These are phyloP conservation scores for Ptychochromis oligacanthus DNA, from an alignment of 2,113 vertebrate genomes.

Conservation along the genomic window DNA sequence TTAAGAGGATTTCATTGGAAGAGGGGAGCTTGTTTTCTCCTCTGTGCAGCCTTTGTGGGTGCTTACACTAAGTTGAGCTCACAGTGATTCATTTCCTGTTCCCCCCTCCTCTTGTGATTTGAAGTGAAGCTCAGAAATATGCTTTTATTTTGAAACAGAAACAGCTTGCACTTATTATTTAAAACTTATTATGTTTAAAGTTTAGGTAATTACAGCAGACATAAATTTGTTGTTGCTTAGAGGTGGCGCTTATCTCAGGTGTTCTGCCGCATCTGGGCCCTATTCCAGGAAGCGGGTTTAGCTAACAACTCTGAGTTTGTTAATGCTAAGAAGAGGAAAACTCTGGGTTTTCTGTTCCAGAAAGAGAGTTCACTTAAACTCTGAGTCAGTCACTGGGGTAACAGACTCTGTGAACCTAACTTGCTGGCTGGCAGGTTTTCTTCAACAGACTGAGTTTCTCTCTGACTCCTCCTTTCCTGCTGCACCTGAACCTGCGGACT, in stretches of 20 bases:
- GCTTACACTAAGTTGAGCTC: not conserved
- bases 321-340: too few relatives aligned
- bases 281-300: too few relatives aligned
- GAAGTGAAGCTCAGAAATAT: not conserved
- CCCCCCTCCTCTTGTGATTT: not conserved
- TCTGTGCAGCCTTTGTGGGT: not conserved
- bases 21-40: not conserved
- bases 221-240: not conserved
- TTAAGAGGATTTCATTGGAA: not conserved
- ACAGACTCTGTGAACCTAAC: too few relatives aligned
- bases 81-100: conserved; percentile 6
- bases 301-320: too few relatives aligned
- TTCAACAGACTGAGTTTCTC: too few relatives aligned
- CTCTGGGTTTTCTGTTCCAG: too few relatives aligned
- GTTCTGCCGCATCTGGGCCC: not conserved
- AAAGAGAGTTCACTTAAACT: too few relatives aligned
- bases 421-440: too few relatives aligned
- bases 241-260: not conserved
- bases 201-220: not conserved
- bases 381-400: too few relatives aligned
- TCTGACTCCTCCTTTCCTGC: too few relatives aligned
- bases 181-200: not conserved
- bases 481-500: too few relatives aligned
- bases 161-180: not conserved
- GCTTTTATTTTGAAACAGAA: not conserved